phyloP scores from a whole-genome alignment of 2,113 vertebrate species.

The Hydrochoerus hydrochaeris region DNA sequence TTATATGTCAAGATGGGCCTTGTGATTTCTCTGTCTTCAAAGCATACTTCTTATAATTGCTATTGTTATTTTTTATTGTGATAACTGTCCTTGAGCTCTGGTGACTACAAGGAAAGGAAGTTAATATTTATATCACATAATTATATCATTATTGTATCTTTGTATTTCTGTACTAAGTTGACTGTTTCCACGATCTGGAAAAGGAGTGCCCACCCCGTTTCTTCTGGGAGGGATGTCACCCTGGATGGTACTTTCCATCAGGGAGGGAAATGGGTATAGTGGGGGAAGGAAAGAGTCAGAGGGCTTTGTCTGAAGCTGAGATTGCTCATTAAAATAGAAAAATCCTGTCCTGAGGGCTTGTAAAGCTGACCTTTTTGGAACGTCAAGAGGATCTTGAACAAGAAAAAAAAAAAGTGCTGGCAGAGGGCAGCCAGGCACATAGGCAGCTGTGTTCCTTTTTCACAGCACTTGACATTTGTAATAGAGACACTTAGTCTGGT shows the following conservation, averaged over 20 bases:
- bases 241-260: not conserved
- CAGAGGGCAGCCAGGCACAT: constrained; percentile 35
- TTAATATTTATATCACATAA: constrained; percentile 54
- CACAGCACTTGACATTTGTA: constrained; percentile 57
- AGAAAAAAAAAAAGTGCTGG: constrained; percentile 15
- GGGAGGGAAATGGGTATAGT: not conserved
- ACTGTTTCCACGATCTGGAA: not conserved
- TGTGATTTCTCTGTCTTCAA: constrained; percentile 40
- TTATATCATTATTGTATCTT: constrained; percentile 39
- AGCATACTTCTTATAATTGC: constrained; percentile 13
- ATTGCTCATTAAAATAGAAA: constrained; percentile 61
- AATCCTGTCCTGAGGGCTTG: constrained; percentile 40
- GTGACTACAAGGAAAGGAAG: not conserved
- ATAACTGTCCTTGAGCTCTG: not conserved
- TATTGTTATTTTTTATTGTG: constrained; percentile 55
- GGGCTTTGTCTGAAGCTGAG: constrained; percentile 48
- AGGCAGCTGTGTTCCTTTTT: constrained; percentile 49
- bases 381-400: constrained; percentile 39
- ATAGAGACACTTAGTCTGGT: constrained; percentile 35
- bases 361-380: constrained; percentile 65
- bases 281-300: constrained; percentile 46
- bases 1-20: constrained; percentile 7
- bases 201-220: not conserved
- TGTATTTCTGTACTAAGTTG: constrained; percentile 60
- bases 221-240: not conserved